Percentiles rank a stretch among this genome's conserved stretches.
Conservation (phyloP, 2,797 vertebrate species). For the Sternotherus odoratus region DNA sequence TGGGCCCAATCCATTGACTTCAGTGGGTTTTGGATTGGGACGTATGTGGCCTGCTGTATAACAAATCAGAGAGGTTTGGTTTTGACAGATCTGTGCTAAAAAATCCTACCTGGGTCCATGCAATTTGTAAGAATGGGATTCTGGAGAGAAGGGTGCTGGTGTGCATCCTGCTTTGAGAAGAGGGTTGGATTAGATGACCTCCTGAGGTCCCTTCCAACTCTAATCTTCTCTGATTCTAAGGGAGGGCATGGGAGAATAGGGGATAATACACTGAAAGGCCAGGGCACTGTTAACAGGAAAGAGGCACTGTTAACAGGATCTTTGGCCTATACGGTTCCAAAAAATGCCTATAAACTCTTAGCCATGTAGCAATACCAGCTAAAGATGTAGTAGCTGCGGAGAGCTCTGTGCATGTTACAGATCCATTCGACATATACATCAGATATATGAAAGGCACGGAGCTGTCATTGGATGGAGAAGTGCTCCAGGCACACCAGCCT, state of each 20-base stretch:
- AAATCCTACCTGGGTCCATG: neutral
- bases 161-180: neutral
- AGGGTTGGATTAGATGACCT: too few relatives aligned
- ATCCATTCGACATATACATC: conserved; percentile 54
- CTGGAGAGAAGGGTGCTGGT: rapidly evolving
- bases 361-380: neutral
- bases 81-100: neutral
- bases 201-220: too few relatives aligned
- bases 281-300: neutral
- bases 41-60: neutral
- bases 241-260: neutral
- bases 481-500: conserved; percentile 67
- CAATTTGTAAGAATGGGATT: neutral
- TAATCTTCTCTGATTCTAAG: too few relatives aligned
- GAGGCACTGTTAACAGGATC: conserved; percentile 4
- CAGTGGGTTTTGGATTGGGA: neutral
- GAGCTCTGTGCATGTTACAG: conserved; percentile 66
- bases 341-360: conserved; percentile 40
- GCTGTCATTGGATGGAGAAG: conserved; percentile 35
- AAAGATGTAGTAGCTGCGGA: neutral
- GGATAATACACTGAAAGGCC: neutral
- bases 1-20: neutral
- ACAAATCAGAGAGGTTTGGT: neutral
- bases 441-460: conserved; percentile 55
- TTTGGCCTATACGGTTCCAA: neutral